Percentiles rank a stretch among this genome's conserved stretches.
These are phyloP conservation scores for Ochropleura plecta DNA, from an alignment of 2,888 invertebrate genomes.

Conservation along the genomic window DNA sequence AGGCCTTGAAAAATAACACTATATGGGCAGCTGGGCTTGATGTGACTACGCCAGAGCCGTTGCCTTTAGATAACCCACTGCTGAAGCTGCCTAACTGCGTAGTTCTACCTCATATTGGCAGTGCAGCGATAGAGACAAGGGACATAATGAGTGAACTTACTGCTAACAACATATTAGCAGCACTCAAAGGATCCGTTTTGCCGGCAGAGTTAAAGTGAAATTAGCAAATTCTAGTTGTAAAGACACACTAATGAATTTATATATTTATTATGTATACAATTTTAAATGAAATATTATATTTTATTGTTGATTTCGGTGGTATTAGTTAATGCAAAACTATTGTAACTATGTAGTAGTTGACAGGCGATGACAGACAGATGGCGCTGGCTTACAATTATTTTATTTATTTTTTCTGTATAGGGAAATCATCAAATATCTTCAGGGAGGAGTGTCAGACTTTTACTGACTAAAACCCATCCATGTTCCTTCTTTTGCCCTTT, in stretches of 20 bases:
- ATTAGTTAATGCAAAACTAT: background rate
- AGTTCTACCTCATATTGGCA: conserved; percentile 97
- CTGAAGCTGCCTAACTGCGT: conserved; percentile 94
- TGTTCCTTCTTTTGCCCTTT: too few relatives aligned
- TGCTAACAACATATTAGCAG: conserved; percentile 95
- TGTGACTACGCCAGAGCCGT: conserved; percentile 97
- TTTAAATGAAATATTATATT: conserved; percentile 35
- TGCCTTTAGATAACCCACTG: conserved; percentile 94
- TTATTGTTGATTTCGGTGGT: conserved; percentile 15
- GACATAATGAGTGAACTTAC: conserved; percentile 96
- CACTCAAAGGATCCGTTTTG: conserved; percentile 92
- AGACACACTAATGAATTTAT: background rate
- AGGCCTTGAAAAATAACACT: conserved; percentile 92
- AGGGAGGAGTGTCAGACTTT: too few relatives aligned
- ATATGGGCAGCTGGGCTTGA: conserved; percentile 97
- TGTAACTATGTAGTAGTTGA: background rate
- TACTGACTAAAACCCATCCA: too few relatives aligned
- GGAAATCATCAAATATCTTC: too few relatives aligned
- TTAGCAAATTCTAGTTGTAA: conserved; percentile 7
- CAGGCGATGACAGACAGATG: conserved; percentile 31
- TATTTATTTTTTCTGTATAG: too few relatives aligned
- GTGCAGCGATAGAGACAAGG: conserved; percentile 95
- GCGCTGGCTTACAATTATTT: conserved; percentile 18
- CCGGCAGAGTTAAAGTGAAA: conserved; percentile 91
- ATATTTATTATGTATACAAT: conserved; percentile 18